Percentiles rank a stretch among this genome's conserved stretches.
These are phyloP conservation scores for Xenus cinereus DNA, from an alignment of 2,113 vertebrate species.

Conservation along the genomic window DNA sequence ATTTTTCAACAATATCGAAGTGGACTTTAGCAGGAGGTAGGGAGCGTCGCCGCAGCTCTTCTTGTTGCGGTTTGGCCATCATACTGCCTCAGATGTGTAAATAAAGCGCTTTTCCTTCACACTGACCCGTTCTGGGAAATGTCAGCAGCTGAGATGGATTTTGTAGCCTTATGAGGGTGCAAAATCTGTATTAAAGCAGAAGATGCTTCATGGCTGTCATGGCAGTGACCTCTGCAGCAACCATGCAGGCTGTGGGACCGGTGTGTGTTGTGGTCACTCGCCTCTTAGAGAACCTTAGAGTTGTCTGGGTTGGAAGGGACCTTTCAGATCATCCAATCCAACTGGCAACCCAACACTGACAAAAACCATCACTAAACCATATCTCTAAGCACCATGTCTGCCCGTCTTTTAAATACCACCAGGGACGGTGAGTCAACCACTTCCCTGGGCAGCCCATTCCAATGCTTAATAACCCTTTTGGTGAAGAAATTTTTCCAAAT, in stretches of 20 bases:
- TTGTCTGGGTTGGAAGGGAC: too few relatives aligned
- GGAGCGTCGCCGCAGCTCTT: accelerated
- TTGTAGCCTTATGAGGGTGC: not conserved
- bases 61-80: accelerated
- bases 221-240: not conserved
- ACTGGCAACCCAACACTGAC: too few relatives aligned
- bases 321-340: too few relatives aligned
- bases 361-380: too few relatives aligned
- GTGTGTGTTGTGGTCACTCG: accelerated
- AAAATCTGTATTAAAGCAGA: not conserved
- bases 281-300: too few relatives aligned
- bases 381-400: too few relatives aligned
- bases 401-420: too few relatives aligned
- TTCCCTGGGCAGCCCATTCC: too few relatives aligned
- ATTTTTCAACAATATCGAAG: not conserved
- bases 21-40: not conserved
- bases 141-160: not conserved
- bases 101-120: not conserved
- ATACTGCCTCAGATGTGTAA: not conserved
- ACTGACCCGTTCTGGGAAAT: not conserved
- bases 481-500: too few relatives aligned
- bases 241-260: accelerated
- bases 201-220: not conserved
- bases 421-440: too few relatives aligned
- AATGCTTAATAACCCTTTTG: too few relatives aligned